phyloP scores from a whole-genome alignment of 2,113 vertebrate genomes.

The Hemiscyllium ocellatum region DNA sequence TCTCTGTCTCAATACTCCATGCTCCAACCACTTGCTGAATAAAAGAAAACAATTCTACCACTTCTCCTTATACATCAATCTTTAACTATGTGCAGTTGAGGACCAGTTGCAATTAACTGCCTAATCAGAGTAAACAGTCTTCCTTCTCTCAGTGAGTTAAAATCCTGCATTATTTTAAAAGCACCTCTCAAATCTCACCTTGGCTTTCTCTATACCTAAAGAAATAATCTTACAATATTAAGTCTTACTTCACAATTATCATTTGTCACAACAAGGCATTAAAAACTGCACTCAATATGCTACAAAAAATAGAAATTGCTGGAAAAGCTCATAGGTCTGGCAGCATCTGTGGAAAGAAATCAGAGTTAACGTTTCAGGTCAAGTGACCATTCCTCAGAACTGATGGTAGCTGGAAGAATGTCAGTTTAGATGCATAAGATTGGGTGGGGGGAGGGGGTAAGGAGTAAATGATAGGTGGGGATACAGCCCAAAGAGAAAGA shows the following conservation, averaged over 20 bases:
- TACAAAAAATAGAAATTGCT: no score
- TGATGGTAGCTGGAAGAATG: no score
- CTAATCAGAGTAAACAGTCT: background rate
- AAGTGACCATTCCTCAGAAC: no score
- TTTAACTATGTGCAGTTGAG: background rate
- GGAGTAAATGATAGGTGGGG: no score
- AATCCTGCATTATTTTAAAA: background rate
- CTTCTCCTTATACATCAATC: background rate
- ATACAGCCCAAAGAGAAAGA: no score
- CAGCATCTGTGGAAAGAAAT: no score
- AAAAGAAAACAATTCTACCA: background rate
- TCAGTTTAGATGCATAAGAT: no score
- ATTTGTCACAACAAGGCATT: background rate
- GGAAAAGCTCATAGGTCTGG: no score
- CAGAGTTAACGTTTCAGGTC: no score
- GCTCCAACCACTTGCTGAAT: background rate
- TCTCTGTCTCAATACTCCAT: background rate
- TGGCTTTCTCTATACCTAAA: background rate
- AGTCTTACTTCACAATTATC: no score
- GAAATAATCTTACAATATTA: background rate
- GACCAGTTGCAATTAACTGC: background rate
- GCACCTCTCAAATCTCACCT: background rate
- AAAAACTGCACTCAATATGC: background rate
- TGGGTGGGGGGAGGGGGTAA: no score
- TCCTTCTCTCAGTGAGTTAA: background rate